phyloP scores from a whole-genome alignment of 2,888 invertebrate species.

The Homarus gammarus region DNA sequence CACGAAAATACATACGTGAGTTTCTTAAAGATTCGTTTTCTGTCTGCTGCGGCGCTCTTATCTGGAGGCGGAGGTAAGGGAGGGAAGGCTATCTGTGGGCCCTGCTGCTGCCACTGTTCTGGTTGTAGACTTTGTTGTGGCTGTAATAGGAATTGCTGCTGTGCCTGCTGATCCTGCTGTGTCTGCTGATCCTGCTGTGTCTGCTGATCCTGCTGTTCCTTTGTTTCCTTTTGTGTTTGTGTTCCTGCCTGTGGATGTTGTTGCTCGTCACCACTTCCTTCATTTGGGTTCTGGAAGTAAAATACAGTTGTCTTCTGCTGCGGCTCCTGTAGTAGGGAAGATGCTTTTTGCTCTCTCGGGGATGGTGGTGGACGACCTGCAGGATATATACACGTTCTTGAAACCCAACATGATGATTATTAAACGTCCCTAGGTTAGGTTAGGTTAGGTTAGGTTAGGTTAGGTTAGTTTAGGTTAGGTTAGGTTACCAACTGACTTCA shows the following conservation, averaged over 20 bases:
- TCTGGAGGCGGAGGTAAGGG: not conserved
- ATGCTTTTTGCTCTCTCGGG: not conserved
- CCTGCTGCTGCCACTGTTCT: not conserved
- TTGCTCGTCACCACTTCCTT: not conserved
- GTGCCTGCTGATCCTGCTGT: too few relatives aligned
- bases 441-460: too few relatives aligned
- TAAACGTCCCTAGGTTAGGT: too few relatives aligned
- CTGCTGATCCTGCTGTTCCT: not conserved
- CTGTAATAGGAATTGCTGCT: not conserved
- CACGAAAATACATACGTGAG: conserved; percentile 38
- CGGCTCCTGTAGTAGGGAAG: not conserved
- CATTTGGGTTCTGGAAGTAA: not conserved
- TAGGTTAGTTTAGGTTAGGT: too few relatives aligned
- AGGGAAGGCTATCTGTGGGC: not conserved
- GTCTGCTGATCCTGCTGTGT: not conserved
- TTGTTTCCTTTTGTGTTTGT: not conserved
- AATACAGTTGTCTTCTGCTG: not conserved
- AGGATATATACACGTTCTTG: too few relatives aligned
- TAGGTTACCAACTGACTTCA: too few relatives aligned
- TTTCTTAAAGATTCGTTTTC: conserved; percentile 3
- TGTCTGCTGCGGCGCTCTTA: conserved; percentile 2
- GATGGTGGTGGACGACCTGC: not conserved
- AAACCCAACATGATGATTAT: too few relatives aligned
- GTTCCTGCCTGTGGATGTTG: not conserved
- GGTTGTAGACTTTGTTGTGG: not conserved